Evolutionary conservation across 1,140 invertebrate genomes (phyloP).

Genomic region (Popillia japonica): DNA sequence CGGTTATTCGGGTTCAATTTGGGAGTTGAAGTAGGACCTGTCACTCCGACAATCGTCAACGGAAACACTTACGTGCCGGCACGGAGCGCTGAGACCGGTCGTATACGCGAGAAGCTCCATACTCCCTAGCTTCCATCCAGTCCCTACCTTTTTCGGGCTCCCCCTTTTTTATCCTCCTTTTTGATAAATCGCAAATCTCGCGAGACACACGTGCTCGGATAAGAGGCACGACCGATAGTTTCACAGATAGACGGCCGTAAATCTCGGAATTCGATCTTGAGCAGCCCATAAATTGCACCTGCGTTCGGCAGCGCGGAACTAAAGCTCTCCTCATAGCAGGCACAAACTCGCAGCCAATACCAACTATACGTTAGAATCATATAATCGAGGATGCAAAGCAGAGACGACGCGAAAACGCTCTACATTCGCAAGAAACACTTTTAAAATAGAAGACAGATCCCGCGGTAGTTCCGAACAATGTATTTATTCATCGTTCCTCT

Average conservation of each 20-base stretch:
- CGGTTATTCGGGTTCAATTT: constrained; percentile 23
- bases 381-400: constrained; percentile 43
- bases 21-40: constrained; percentile 21
- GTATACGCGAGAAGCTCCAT: neutral
- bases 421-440: neutral
- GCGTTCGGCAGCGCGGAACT: constrained; percentile 47
- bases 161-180: constrained; percentile 38
- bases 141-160: neutral
- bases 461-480: constrained; percentile 50
- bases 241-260: constrained; percentile 55
- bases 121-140: neutral
- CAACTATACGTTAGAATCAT: constrained; percentile 40
- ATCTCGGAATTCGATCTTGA: constrained; percentile 58
- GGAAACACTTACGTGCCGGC: constrained; percentile 22
- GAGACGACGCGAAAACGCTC: neutral
- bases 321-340: neutral
- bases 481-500: constrained; percentile 48
- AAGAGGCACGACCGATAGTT: constrained; percentile 56
- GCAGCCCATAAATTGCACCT: constrained; percentile 59
- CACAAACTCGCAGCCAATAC: constrained; percentile 48
- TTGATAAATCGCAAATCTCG: constrained; percentile 54
- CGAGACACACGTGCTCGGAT: constrained; percentile 49
- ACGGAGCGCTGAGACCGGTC: constrained; percentile 38
- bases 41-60: constrained; percentile 5
- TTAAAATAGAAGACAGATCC: constrained; percentile 49